phyloP scores from a whole-genome alignment of 2,888 invertebrate genomes.

The Amphipoea lucens region DNA sequence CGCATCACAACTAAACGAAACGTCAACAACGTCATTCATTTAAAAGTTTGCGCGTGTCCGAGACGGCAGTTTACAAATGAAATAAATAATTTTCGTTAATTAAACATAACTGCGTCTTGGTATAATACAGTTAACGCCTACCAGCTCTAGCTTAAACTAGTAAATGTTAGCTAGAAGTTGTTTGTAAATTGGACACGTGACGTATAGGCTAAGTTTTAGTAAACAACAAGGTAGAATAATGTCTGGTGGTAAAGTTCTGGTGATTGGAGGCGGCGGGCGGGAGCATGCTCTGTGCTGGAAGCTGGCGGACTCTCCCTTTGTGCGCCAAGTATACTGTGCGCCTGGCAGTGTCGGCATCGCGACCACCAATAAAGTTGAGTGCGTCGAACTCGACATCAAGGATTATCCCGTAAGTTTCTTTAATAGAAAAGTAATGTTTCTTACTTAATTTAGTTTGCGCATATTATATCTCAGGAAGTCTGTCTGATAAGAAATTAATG shows the following conservation, averaged over 20 bases:
- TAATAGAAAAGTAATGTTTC: conserved; percentile 36
- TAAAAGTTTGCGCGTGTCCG: conserved; percentile 81
- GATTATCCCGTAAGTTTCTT: conserved; percentile 92
- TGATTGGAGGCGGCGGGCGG: conserved; percentile 98
- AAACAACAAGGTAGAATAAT: conserved; percentile 74
- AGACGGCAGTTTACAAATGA: conserved; percentile 68
- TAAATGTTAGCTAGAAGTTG: conserved; percentile 33
- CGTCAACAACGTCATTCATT: conserved; percentile 75
- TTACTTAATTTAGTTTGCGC: not conserved
- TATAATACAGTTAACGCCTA: conserved; percentile 29
- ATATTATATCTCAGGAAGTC: not conserved
- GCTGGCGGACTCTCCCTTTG: conserved; percentile 94
- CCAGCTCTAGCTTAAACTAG: conserved; percentile 27
- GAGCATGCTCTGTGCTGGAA: conserved; percentile 99
- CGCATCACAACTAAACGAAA: conserved; percentile 53
- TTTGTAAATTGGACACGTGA: conserved; percentile 70
- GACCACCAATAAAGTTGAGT: conserved; percentile 92
- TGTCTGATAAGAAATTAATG: not conserved
- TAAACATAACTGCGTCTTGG: conserved; percentile 45
- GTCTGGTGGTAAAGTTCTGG: conserved; percentile 91
- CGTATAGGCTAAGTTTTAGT: conserved; percentile 57
- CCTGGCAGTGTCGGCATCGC: conserved; percentile 97
- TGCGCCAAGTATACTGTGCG: conserved; percentile 93
- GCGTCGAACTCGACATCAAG: conserved; percentile 92
- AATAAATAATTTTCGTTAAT: conserved; percentile 55